Conservation (phyloP, 2,797 vertebrate species). For the Discoglossus pictus region DNA sequence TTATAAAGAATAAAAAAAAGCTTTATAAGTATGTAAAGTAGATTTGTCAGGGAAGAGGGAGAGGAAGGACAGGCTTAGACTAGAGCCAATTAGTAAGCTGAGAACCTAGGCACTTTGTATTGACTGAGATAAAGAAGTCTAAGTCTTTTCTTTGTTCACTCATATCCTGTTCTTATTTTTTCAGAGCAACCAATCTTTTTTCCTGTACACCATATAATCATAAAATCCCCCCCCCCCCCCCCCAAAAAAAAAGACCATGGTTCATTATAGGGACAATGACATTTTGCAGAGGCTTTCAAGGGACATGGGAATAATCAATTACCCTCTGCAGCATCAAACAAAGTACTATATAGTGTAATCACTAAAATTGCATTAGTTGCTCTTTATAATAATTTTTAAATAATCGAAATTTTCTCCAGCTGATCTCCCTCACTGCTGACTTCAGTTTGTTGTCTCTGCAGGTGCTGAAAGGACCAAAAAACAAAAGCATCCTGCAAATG, state of each 20-base stretch:
- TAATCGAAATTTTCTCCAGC: too few relatives aligned
- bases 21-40: slow-evolving; percentile 45
- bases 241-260: slow-evolving; percentile 8
- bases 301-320: too few relatives aligned
- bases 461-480: too few relatives aligned
- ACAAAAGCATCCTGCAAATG: too few relatives aligned
- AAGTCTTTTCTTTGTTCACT: slow-evolving; percentile 56
- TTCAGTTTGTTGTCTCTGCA: too few relatives aligned
- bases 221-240: slow-evolving; percentile 10
- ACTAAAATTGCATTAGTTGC: too few relatives aligned
- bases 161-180: slow-evolving; percentile 42
- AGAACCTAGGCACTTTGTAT: slow-evolving; percentile 53
- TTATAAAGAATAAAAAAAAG: slow-evolving; percentile 52
- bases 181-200: slow-evolving; percentile 14
- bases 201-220: slow-evolving; percentile 27
- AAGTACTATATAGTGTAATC: too few relatives aligned
- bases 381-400: too few relatives aligned
- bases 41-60: slow-evolving; percentile 45
- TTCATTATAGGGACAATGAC: slow-evolving; percentile 1
- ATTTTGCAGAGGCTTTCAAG: slow-evolving; percentile 3
- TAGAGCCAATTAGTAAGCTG: slow-evolving; percentile 57
- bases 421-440: too few relatives aligned
- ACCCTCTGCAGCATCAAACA: too few relatives aligned
- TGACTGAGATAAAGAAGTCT: slow-evolving; percentile 54
- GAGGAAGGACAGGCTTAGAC: slow-evolving; percentile 53